Base-by-base conservation (phyloP, 2,888 invertebrate genomes). In the Apamea epomidion region DNA sequence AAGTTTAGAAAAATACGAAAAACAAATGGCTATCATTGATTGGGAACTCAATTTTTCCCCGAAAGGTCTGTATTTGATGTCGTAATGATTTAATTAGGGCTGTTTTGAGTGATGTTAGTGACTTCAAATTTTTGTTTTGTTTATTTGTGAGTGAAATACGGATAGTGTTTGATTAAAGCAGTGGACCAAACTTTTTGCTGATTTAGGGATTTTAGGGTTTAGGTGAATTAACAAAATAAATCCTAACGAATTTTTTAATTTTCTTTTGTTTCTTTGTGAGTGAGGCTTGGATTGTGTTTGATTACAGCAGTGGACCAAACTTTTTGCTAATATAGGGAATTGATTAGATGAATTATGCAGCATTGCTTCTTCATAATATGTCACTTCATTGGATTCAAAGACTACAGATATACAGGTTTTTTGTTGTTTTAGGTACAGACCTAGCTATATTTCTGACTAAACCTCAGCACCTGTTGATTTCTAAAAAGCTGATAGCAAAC, bases 21-120 rank as follows among this genome's bases (percentile, higher is more conserved):
- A 84, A 29, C 10, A 73, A 16, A 86, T 90, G 83, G 81, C 65
- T 69, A 67, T 90, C 12, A 45, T 89, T 58, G 84, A 87, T 75
- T 90, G 91, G 90, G 70, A 85, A 74, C 7, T 83, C 2, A 72
- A 54, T 62, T 54, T 77, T 64, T 68, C 83, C 4, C 58, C 69
- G 18, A 74, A 79, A 78, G 89, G 89, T 89, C 71, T 67, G 81
- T 82, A 74, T 14, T 69, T 80, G 10, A 65, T 37, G 5, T 21
- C 21, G 65, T 65, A 21, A 5, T 37, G 10, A 51, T 54, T 74
- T 48, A n/a, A 83, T 68, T 25, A 21, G 12, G 6, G 7, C 10
- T 21, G 4, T 58, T 6, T 45, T 62, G 10, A 37, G 32, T 32
- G 3, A 29, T n/a, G 1, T 48, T 48, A 48, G 16, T 48, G 48